Base-by-base conservation (phyloP, 2,113 vertebrate genomes). In the Peromyscus leucopus region DNA sequence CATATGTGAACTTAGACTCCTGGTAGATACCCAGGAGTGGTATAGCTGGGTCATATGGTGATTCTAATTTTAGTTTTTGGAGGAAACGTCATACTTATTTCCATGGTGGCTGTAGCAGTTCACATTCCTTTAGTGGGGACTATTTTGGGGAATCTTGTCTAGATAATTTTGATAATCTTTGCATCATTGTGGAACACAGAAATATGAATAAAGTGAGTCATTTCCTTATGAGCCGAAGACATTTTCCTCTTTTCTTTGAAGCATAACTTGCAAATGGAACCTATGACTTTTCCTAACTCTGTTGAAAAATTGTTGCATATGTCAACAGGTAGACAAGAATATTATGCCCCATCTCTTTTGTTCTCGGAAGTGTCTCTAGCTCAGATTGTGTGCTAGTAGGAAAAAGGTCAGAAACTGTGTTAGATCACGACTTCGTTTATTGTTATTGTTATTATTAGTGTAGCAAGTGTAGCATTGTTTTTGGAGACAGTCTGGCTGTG, bases 231-330 rank as follows among this genome's bases (percentile, higher is more conserved):
- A 89, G 7, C 42, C 31, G 76, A 76, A 67, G 9, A 19, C 26
- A 36, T 24, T 48, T 67, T 89, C 63, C 19, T 97, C 48, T 92
- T 63, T 80, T 3, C 61, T 59, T 3, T 87, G n/a, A 93, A 91
- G 6, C 28, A 3, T 79, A 91, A 88, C 11, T 84, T 80, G 36
- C 36, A 71, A 74, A 80, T 33, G 42, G 48, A 88, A 74, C 33
- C 46, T 26, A 36, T 92, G 46, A 51, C 74, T 96, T 97, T 80
- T 85, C 31, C 57, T 93, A 91, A 75, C 48, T 78, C 65, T 91
- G 39, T 13, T 90, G 55, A 17, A 63, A 90, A 59, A 1, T 89
- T 51, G 5, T 94, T 91, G 39, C 19, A 31, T 84, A 12, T 48
- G 13, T 80, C 59, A 48, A 2, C 31, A 87, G 65, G 26, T 8